A percentile compares a stretch with the other conserved stretches of the same genome.
These are phyloP conservation scores for Lepilemur ruficaudatus DNA, from an alignment of 2,797 vertebrate genomes.

Conservation along the genomic window DNA sequence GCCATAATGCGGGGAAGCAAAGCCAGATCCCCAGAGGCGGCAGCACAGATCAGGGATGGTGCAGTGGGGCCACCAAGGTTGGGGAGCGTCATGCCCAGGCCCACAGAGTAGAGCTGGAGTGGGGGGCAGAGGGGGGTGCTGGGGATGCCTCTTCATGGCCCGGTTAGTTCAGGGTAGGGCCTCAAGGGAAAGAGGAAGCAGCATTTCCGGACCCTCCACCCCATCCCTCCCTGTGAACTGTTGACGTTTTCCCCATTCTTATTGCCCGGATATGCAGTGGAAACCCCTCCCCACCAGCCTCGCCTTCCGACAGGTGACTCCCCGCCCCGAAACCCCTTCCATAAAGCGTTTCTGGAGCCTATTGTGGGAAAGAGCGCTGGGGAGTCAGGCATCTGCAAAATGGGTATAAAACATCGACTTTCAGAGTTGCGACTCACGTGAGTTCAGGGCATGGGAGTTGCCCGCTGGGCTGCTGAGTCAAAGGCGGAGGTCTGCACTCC, in stretches of 20 bases:
- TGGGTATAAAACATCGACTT: neutral
- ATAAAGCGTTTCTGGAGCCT: neutral
- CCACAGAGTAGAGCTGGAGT: neutral
- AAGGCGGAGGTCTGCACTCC: neutral
- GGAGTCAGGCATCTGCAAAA: neutral
- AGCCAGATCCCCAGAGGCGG: neutral
- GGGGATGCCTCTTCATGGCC: neutral
- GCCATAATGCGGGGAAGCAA: neutral
- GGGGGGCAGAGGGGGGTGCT: fast-evolving
- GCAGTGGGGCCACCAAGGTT: neutral
- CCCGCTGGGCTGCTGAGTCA: neutral
- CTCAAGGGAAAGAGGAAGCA: neutral
- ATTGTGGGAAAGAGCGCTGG: neutral
- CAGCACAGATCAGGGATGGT: neutral
- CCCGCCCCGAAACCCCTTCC: neutral
- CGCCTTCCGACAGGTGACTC: neutral
- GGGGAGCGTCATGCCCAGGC: neutral
- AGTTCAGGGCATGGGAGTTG: neutral
- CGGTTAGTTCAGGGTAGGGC: neutral
- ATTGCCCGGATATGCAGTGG: neutral
- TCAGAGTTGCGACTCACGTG: neutral
- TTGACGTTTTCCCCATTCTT: neutral
- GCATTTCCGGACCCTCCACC: neutral
- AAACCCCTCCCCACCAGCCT: neutral
- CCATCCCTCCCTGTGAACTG: neutral